phyloP scores from a whole-genome alignment of 2,797 vertebrate species.

The Nannoperca australis region DNA sequence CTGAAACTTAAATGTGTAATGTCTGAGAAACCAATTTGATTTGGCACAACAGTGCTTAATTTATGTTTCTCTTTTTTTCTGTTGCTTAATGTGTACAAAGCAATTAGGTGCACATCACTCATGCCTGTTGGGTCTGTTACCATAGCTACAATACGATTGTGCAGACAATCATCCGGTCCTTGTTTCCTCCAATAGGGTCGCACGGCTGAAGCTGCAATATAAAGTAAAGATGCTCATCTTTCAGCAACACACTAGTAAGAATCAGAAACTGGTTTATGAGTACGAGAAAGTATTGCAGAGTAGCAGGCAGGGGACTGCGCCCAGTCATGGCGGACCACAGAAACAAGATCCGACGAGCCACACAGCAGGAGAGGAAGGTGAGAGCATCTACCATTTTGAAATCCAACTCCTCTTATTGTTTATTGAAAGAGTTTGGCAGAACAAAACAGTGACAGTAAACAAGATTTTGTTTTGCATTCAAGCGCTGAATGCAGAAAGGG shows the following conservation, averaged over 20 bases:
- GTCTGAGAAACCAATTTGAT: constrained; percentile 1
- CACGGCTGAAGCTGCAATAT: constrained; percentile 92
- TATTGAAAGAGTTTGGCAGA: constrained; percentile 75
- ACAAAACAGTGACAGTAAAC: constrained; percentile 78
- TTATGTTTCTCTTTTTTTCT: constrained; percentile 40
- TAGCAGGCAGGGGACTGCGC: constrained; percentile 85
- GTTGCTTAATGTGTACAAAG: constrained; percentile 80
- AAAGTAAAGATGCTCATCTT: constrained; percentile 96
- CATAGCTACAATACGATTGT: constrained; percentile 95
- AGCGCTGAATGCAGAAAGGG: constrained; percentile 60
- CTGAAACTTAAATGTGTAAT: constrained; percentile 9
- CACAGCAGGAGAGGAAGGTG: constrained; percentile 91
- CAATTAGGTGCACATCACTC: constrained; percentile 90
- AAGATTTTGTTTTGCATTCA: constrained; percentile 73
- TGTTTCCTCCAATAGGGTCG: constrained; percentile 93
- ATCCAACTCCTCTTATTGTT: constrained; percentile 85
- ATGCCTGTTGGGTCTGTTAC: constrained; percentile 95
- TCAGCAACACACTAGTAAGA: constrained; percentile 91
- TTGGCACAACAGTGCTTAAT: not conserved
- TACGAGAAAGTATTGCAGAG: constrained; percentile 86
- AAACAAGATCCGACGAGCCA: constrained; percentile 81
- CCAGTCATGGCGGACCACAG: constrained; percentile 91
- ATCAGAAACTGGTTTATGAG: constrained; percentile 89
- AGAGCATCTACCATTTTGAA: constrained; percentile 89
- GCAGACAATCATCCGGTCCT: constrained; percentile 96